Evolutionary conservation across 2,113 vertebrate genomes (phyloP), one percentile per base, ranked within the genome.

Genomic region (Agelaius tricolor): DNA sequence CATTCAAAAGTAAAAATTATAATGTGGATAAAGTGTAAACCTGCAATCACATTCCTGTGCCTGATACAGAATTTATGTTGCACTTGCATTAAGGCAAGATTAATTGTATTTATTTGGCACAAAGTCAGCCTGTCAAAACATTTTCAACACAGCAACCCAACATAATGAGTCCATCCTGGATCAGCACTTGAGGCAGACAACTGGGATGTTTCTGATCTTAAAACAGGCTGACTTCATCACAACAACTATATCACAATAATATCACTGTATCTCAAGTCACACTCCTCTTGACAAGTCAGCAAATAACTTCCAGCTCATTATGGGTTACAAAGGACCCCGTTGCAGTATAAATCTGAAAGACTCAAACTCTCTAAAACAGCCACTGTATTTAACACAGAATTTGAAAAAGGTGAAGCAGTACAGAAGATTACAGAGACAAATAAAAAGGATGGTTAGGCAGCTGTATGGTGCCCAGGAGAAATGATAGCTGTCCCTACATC

Each of bases 401-500:
- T 77, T 54, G 41, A 83, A 90, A 84, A 86, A 58, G 15, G 10
- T 31, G 24, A 83, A 84, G 76, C 14, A 72, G 77, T 89, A 69
- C 9, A 79, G 52, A 61, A 69, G 37, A 47, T n/a, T 51, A 59
- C 0, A 3, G 7, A 7, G 7, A 2, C 24, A 69, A 73, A 72
- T 39, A 2, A n/a, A 68, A 89, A 55, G 28, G 51, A 68, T n/a
- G 5, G 13, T 46, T 92, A 88, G 59, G 58, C 22, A 76, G 31
- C 57, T 78, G 23, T 1, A 3, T 57, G 17, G n/a, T 69, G 77
- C 31, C 46, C 37, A 58, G 78, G 52, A 84, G 37, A 81, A 78
- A 37, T 2, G 3, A 15, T 0, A 46, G 18, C 4, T 75, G 28
- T 26, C n/a, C 37, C 68, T 62, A n/a, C 2, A 16, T 17, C 57